phyloP scores from a whole-genome alignment of 2,888 invertebrate genomes.

The Rotaria socialis region DNA sequence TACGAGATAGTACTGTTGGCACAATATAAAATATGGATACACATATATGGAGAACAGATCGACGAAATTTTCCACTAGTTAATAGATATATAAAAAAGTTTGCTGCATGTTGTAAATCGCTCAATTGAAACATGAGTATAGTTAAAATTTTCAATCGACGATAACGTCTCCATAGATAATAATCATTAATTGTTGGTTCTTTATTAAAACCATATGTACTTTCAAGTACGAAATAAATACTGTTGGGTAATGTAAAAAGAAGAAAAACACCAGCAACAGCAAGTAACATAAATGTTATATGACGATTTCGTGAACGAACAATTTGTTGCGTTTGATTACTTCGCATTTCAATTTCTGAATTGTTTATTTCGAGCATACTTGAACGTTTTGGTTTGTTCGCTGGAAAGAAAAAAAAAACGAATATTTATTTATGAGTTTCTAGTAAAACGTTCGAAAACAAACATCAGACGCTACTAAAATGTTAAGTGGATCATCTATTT shows the following conservation, averaged over 20 bases:
- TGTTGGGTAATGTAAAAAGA: constrained; percentile 8
- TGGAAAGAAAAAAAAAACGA: neutral
- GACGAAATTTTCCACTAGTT: constrained; percentile 28
- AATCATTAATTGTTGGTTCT: neutral
- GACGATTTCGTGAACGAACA: neutral
- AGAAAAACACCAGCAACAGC: constrained; percentile 15
- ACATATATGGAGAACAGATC: neutral
- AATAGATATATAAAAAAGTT: constrained; percentile 16
- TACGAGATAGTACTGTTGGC: neutral
- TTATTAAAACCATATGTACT: constrained; percentile 4
- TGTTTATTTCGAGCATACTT: neutral
- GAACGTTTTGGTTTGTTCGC: neutral
- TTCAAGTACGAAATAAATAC: constrained; percentile 25
- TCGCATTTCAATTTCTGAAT: neutral
- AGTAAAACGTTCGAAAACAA: too few species aligned
- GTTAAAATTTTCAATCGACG: constrained; percentile 13
- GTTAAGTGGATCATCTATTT: too few species aligned
- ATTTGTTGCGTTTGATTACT: neutral
- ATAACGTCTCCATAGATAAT: constrained; percentile 19
- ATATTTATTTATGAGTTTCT: too few species aligned
- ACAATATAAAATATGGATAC: neutral
- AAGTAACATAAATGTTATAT: constrained; percentile 33
- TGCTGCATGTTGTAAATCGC: constrained; percentile 30
- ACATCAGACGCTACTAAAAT: too few species aligned
- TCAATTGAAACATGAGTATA: constrained; percentile 3